phyloP scores from a whole-genome alignment of 2,888 invertebrate species.

The Oscheius myriophilus region DNA sequence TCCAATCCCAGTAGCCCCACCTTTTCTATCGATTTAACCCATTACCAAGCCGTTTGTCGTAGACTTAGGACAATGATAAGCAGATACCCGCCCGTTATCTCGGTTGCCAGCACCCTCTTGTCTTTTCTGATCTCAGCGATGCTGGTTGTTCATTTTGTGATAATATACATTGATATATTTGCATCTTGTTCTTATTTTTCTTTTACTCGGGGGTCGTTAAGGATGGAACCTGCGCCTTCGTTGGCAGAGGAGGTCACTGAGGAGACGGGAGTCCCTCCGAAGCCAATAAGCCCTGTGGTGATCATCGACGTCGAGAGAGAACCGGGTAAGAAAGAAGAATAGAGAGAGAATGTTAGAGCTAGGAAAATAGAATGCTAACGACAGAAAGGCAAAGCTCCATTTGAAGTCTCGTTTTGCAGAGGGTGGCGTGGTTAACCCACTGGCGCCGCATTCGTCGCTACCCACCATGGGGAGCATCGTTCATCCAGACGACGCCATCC shows the following conservation, averaged over 20 bases:
- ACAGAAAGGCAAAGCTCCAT: too few relatives aligned
- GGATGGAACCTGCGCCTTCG: background rate
- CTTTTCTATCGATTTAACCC: too few relatives aligned
- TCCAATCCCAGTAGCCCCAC: too few relatives aligned
- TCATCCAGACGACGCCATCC: too few relatives aligned
- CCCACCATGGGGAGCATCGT: too few relatives aligned
- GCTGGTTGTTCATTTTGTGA: background rate
- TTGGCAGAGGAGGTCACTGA: slow-evolving; percentile 11
- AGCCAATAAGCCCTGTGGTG: slow-evolving; percentile 16
- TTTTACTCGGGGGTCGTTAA: background rate
- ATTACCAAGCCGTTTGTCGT: too few relatives aligned
- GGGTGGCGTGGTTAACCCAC: slow-evolving; percentile 16
- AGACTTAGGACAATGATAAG: background rate
- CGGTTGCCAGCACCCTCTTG: background rate
- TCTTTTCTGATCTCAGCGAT: background rate
- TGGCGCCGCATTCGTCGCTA: slow-evolving; percentile 9
- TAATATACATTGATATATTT: background rate
- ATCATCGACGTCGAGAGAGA: slow-evolving; percentile 20
- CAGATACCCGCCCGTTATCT: slow-evolving; percentile 10
- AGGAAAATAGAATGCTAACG: too few relatives aligned
- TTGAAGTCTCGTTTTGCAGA: slow-evolving; percentile 4
- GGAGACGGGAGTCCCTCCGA: background rate
- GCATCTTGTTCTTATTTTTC: slow-evolving; percentile 5
- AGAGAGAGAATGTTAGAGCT: too few relatives aligned
- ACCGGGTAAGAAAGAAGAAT: background rate